These are phyloP conservation scores for Centropus bengalensis DNA, from an alignment of 2,113 vertebrate genomes.

Conservation along the genomic window DNA sequence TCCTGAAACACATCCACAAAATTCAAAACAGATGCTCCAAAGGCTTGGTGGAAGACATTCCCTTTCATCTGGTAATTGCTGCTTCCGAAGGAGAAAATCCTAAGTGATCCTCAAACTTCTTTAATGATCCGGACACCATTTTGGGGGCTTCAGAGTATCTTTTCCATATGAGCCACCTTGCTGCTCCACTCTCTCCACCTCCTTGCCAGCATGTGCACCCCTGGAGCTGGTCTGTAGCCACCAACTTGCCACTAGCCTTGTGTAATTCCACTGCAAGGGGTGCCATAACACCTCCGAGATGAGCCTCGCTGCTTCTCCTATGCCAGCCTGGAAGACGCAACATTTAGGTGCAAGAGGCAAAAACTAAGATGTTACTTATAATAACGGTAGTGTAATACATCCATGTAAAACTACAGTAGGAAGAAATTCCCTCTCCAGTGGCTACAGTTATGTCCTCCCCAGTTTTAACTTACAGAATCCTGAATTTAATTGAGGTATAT, in stretches of 20 bases:
- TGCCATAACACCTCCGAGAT: background rate
- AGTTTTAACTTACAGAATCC: background rate
- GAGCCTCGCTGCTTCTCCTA: background rate
- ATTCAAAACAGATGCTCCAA: conserved; percentile 19
- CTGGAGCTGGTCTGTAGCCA: background rate
- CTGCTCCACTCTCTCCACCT: background rate
- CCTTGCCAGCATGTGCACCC: background rate
- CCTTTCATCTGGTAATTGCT: conserved; percentile 45
- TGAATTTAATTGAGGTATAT: background rate
- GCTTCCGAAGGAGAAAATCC: background rate
- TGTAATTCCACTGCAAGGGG: background rate
- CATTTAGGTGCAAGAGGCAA: background rate
- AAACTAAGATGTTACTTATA: background rate
- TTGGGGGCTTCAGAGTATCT: background rate
- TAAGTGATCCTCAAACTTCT: background rate
- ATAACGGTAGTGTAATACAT: background rate
- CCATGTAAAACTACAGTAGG: background rate
- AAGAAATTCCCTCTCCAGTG: background rate
- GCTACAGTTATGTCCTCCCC: fast-evolving
- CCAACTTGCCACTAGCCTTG: fast-evolving
- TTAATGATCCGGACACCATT: background rate
- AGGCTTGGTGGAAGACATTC: background rate
- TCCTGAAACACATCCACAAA: background rate
- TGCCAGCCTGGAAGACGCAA: background rate
- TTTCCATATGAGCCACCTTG: background rate